Conservation (phyloP, 2,888 invertebrate genomes). For the Drosophila nigricruria region DNA sequence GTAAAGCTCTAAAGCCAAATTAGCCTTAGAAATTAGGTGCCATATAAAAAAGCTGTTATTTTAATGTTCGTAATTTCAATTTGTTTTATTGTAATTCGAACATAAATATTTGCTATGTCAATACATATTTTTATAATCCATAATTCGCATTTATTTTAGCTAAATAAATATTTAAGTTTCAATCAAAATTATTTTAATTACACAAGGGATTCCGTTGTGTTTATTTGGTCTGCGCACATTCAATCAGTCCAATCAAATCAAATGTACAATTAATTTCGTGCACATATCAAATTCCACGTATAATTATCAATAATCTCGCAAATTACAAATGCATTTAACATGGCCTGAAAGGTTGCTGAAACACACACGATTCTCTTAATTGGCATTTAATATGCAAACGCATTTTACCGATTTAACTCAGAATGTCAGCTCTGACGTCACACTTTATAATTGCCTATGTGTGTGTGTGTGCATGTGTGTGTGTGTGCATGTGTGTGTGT, state of each 20-base stretch:
- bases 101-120: neutral
- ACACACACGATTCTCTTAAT: neutral
- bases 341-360: neutral
- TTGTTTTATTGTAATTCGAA: neutral
- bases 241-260: neutral
- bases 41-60: neutral
- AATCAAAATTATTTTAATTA: neutral
- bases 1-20: neutral
- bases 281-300: neutral
- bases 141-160: neutral
- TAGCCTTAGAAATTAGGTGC: neutral
- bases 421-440: constrained; percentile 30
- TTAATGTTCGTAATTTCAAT: neutral
- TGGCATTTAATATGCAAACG: constrained; percentile 27
- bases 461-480: neutral
- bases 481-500: neutral
- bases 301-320: constrained; percentile 3
- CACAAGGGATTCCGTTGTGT: neutral
- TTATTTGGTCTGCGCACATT: too few relatives aligned
- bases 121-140: too few relatives aligned
- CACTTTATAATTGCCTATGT: neutral
- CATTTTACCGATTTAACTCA: neutral
- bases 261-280: neutral
- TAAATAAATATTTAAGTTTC: neutral
- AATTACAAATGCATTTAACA: constrained; percentile 21